Evolutionary conservation across 2,113 vertebrate genomes (phyloP).

Genomic region (Tychaedon coryphoeus): DNA sequence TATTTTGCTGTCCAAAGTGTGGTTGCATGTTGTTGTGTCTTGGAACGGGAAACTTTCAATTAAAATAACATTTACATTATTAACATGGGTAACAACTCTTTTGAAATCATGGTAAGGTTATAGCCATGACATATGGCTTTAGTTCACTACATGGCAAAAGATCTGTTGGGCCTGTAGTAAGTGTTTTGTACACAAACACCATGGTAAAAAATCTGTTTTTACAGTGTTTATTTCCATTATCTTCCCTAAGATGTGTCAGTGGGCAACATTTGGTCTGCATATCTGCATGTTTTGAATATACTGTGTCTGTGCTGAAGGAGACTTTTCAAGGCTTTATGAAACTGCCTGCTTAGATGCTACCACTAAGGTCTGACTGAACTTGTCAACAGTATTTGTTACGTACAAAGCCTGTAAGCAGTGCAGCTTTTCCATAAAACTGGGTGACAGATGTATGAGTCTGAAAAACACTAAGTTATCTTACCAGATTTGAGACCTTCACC

Average conservation of each 20-base stretch:
- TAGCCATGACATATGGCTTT: background rate
- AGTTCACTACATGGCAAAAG: background rate
- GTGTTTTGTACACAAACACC: slow-evolving; percentile 3
- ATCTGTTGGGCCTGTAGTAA: background rate
- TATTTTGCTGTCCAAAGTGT: background rate
- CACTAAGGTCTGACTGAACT: background rate
- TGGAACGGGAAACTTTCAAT: background rate
- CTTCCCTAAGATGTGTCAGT: background rate
- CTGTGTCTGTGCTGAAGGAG: background rate
- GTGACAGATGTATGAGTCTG: background rate
- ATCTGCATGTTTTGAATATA: background rate
- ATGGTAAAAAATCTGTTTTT: background rate
- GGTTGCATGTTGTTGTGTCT: background rate
- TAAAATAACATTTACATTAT: background rate
- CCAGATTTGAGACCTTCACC: background rate
- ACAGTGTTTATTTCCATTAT: background rate
- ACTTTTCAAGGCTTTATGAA: background rate
- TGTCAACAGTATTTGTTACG: background rate
- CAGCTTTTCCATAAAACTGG: background rate
- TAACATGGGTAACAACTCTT: background rate
- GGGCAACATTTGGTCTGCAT: background rate
- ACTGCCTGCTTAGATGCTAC: background rate
- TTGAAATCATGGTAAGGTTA: background rate
- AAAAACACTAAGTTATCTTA: background rate
- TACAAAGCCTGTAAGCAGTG: background rate